A percentile compares a stretch with the other conserved stretches of the same genome.
phyloP scores from a whole-genome alignment of 2,113 vertebrate genomes.

The Regulus satrapa region DNA sequence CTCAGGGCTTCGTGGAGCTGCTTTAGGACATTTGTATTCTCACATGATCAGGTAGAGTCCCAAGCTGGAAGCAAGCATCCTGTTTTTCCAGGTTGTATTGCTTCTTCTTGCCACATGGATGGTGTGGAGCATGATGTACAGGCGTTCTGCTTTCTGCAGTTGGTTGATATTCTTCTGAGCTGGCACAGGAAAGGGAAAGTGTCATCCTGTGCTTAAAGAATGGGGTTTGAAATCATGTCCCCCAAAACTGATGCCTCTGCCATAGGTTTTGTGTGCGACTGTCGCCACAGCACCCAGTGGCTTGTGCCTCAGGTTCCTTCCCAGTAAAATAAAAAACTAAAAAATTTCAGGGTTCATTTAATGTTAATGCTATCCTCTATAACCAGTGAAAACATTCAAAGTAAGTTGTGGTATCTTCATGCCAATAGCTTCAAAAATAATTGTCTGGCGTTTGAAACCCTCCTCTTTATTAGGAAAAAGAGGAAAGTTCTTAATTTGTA shows the following conservation, averaged over 20 bases:
- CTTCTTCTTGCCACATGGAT: not conserved
- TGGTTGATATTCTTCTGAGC: not conserved
- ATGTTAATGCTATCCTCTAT: not conserved
- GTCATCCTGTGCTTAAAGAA: not conserved
- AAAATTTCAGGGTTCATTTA: not conserved
- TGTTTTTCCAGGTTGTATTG: not conserved
- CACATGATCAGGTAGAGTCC: not conserved
- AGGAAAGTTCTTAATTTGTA: not conserved
- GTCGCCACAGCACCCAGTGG: not conserved
- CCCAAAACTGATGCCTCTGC: not conserved
- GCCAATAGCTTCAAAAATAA: not conserved
- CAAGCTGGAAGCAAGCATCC: not conserved
- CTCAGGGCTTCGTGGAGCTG: not conserved
- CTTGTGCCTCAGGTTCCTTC: not conserved
- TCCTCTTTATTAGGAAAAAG: not conserved
- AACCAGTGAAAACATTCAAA: not conserved
- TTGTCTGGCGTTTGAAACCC: not conserved
- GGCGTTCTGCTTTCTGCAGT: not conserved
- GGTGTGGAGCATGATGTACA: not conserved
- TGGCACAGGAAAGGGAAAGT: not conserved
- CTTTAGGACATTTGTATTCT: not conserved
- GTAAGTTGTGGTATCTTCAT: not conserved
- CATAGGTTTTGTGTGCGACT: not conserved
- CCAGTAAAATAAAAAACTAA: no score
- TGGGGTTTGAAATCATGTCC: not conserved